Conservation (phyloP, 35 echinoderm and acorn worm genomes). For the Amphiura filiformis region DNA sequence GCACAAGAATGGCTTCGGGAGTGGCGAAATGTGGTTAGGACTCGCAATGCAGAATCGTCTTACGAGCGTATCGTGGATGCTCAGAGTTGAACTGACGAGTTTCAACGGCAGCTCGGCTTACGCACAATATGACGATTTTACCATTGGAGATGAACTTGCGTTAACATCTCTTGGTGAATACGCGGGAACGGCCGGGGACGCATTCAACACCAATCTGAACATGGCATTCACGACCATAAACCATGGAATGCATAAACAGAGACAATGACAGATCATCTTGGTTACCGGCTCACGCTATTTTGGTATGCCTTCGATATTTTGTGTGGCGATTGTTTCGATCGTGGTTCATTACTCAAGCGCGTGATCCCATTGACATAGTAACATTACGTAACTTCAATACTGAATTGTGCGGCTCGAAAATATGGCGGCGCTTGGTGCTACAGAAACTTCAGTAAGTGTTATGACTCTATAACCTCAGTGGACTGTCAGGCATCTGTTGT, state of each 20-base stretch:
- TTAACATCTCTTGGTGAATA: background rate
- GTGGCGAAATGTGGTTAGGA: conserved; percentile 48
- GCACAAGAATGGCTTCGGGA: conserved; percentile 40
- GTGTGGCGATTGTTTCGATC: no score
- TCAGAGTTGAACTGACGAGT: conserved; percentile 24
- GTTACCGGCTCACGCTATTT: no score
- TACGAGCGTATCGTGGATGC: background rate
- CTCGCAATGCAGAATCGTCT: background rate
- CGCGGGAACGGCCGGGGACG: background rate
- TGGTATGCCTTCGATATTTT: no score
- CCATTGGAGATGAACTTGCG: background rate
- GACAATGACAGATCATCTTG: background rate
- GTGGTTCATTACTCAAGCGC: no score
- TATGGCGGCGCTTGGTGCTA: conserved; percentile 7
- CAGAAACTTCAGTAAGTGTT: background rate
- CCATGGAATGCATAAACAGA: no score
- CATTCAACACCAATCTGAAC: background rate
- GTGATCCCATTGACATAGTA: no score
- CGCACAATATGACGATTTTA: background rate
- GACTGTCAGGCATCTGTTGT: background rate
- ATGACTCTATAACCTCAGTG: background rate
- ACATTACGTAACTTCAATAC: no score
- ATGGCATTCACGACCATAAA: background rate
- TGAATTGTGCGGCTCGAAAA: no score
- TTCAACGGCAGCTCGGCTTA: background rate